Percentiles rank a stretch among this genome's conserved stretches.
Conservation (phyloP, 1,140 invertebrate genomes). For the Oncopodura yosiiana region DNA sequence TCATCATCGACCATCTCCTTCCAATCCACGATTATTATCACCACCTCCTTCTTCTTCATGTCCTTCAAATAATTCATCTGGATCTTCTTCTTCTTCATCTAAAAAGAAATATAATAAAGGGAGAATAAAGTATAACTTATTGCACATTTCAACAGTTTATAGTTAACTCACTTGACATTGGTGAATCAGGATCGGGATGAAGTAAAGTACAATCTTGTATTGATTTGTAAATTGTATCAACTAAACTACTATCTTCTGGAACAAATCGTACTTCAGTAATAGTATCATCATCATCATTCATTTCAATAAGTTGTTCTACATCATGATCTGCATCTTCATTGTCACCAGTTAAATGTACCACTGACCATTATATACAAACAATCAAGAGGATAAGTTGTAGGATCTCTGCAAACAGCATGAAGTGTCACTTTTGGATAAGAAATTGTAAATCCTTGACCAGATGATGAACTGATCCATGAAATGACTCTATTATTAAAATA, state of each 20-base stretch:
- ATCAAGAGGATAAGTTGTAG: conserved; percentile 11
- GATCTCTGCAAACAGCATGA: conserved; percentile 30
- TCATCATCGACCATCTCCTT: conserved; percentile 8
- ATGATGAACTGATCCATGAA: conserved; percentile 18
- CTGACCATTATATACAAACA: conserved; percentile 33
- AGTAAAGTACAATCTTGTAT: conserved; percentile 30
- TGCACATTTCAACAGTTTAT: neutral
- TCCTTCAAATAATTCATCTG: conserved; percentile 5
- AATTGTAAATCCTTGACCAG: conserved; percentile 28
- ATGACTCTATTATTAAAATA: conserved; percentile 14
- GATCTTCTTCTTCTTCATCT: conserved; percentile 15
- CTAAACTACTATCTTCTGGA: conserved; percentile 18
- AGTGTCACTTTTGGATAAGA: conserved; percentile 26
- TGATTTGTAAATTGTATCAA: conserved; percentile 24
- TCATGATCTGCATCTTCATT: conserved; percentile 12
- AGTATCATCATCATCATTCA: conserved; percentile 13
- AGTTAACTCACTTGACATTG: conserved; percentile 14
- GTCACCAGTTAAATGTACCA: conserved; percentile 10
- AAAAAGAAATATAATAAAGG: neutral
- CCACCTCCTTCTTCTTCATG: conserved; percentile 12
- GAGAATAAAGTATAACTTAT: neutral
- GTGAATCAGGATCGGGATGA: conserved; percentile 24
- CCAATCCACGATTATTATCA: too few species aligned
- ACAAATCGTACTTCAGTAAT: conserved; percentile 32
- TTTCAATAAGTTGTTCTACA: neutral